Evolutionary conservation across 2,113 vertebrate species (phyloP), one percentile per base, ranked within the genome.

Genomic region (Mormoops blainvillei): DNA sequence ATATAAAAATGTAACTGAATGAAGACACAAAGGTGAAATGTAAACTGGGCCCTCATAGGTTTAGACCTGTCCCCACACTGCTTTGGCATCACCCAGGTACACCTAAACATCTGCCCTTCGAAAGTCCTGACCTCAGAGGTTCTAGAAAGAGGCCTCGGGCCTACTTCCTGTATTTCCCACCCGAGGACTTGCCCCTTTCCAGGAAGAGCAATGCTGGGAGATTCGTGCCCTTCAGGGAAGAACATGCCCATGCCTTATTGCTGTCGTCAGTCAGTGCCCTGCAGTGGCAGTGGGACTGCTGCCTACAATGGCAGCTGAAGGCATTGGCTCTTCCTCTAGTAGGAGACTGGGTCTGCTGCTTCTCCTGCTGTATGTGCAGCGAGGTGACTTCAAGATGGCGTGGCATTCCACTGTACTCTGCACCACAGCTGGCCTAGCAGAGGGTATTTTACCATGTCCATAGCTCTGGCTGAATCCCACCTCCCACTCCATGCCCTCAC

Each of bases 371-470:
- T 7, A 0, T 4, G 12, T 3, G 1, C 50, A 73, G 70, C 8
- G 52, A 68, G 58, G 6, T 41, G 48, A 68, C 56, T 67, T 63
- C 20, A 63, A n/a, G 36, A n/a, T 54, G 22, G 36, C 26, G 15
- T 83, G 8, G 14, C 8, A 2, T 56, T 56, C 20, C 18, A 0
- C 33, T 28, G 28, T 54, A 18, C 63, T 74, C 38, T 8, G 33
- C 22, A 0, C 11, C n/a, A 11, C 20, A 3, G 7, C n/a, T 20
- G 12, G 3, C 73, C 4, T 6, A 14, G 19, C 28, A 36, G 4
- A 1, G 58, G 6, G 28, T 52, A 2, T 45, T 41, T 87, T 41
- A 58, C 70, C 63, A 8, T 2, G 24, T 68, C 16, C n/a, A 28
- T 12, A 20, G 7, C 28, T 20, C 61, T 31, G 52, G 48, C 52